Conservation (phyloP, 2,113 vertebrate species). For the Parotia lawesii region DNA sequence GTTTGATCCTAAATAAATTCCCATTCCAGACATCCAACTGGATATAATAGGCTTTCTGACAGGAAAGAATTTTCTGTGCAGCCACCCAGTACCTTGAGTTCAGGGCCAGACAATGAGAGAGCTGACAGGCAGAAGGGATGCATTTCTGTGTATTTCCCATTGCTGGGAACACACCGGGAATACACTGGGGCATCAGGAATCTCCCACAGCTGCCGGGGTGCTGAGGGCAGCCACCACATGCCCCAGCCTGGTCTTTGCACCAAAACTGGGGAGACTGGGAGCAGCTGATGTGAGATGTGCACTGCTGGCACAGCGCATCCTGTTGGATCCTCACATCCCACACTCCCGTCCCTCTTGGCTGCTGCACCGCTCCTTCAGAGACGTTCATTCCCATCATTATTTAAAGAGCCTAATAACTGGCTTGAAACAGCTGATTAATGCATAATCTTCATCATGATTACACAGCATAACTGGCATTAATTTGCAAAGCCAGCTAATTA, state of each 20-base stretch:
- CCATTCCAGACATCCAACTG: not conserved
- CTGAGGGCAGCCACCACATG: not conserved
- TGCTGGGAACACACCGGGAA: not conserved
- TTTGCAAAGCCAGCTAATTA: slow-evolving; percentile 79
- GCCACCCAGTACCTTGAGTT: not conserved
- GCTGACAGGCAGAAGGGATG: not conserved
- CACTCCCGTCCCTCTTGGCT: not conserved
- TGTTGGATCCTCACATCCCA: accelerated
- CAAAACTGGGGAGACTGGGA: accelerated
- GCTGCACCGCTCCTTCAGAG: slow-evolving; percentile 17
- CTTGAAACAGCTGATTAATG: slow-evolving; percentile 78
- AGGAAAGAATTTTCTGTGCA: not conserved
- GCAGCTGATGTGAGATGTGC: not conserved
- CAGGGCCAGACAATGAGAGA: not conserved
- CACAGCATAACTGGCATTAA: slow-evolving; percentile 79
- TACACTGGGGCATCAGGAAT: accelerated
- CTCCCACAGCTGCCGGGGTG: not conserved
- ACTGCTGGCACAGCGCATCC: not conserved
- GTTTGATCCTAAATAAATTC: slow-evolving; percentile 14
- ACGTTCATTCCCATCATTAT: slow-evolving; percentile 61
- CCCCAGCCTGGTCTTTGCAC: not conserved
- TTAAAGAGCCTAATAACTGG: slow-evolving; percentile 78
- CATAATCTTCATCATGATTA: slow-evolving; percentile 80
- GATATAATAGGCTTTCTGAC: not conserved
- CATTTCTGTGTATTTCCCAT: not conserved